Evolutionary conservation across 2,888 invertebrate genomes (phyloP).

Genomic region (Agriopis leucophaearia): DNA sequence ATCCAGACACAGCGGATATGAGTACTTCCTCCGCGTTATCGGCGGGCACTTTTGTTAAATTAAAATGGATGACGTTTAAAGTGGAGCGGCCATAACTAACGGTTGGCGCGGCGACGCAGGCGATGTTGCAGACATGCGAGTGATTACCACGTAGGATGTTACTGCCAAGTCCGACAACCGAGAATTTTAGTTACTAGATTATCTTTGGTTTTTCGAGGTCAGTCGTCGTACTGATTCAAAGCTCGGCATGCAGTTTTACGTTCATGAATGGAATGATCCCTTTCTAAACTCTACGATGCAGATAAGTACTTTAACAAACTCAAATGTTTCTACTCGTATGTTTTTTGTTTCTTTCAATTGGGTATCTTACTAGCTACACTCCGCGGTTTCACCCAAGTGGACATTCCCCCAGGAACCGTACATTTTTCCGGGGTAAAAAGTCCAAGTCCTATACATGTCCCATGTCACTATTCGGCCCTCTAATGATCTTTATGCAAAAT

Average conservation of each 20-base stretch:
- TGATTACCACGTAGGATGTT: constrained; percentile 41
- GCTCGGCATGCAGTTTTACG: constrained; percentile 1
- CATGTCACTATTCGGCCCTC: too few relatives aligned
- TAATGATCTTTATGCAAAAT: too few relatives aligned
- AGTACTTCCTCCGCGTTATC: constrained; percentile 83
- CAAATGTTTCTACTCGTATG: too few relatives aligned
- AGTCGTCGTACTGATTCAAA: background rate
- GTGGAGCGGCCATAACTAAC: constrained; percentile 84
- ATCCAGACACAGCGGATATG: constrained; percentile 77
- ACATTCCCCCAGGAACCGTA: too few relatives aligned
- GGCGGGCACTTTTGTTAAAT: constrained; percentile 85
- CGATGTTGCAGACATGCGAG: constrained; percentile 31
- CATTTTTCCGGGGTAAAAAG: too few relatives aligned
- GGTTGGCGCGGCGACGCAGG: constrained; percentile 73
- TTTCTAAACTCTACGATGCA: background rate
- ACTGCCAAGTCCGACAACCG: constrained; percentile 31
- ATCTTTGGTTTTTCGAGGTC: constrained; percentile 1
- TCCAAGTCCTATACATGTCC: too few relatives aligned
- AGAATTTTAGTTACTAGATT: background rate
- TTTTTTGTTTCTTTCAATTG: too few relatives aligned
- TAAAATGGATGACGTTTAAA: constrained; percentile 86
- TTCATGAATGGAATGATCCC: background rate
- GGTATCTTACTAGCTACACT: too few relatives aligned
- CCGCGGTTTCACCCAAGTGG: too few relatives aligned
- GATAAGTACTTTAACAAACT: background rate